These are phyloP conservation scores for Trichechus manatus DNA, from an alignment of 2,113 vertebrate species.

Conservation along the genomic window DNA sequence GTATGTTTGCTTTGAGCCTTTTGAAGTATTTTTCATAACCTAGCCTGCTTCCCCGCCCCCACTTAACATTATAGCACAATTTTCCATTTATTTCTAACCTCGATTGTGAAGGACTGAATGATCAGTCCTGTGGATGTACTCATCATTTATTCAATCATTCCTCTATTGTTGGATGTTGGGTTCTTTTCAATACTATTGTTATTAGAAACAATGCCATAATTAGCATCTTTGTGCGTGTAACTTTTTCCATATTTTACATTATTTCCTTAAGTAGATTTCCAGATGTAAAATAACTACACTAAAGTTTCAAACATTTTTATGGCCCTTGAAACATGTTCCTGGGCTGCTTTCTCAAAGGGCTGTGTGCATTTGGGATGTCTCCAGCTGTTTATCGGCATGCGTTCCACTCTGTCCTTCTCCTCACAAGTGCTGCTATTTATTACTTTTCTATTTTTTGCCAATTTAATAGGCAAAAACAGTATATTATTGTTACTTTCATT, in stretches of 20 bases:
- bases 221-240: conserved; percentile 70
- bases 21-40: not conserved
- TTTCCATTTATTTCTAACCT: not conserved
- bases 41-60: not conserved
- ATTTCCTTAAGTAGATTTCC: conserved; percentile 81
- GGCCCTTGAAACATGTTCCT: not conserved
- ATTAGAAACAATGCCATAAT: conserved; percentile 75
- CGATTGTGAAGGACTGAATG: not conserved
- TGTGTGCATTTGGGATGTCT: fast-evolving
- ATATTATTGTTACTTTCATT: not conserved
- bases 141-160: conserved; percentile 8
- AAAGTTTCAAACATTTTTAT: conserved; percentile 30
- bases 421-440: fast-evolving
- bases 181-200: conserved; percentile 81
- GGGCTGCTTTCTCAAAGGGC: not conserved
- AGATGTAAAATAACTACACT: conserved; percentile 58
- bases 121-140: conserved; percentile 43
- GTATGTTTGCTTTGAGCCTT: not conserved
- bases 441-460: not conserved
- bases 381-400: fast-evolving
- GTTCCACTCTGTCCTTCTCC: not conserved
- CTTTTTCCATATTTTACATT: conserved; percentile 74
- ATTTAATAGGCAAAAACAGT: not conserved
- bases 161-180: conserved; percentile 67
- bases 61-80: not conserved